Percentiles rank a stretch among this genome's conserved stretches.
phyloP scores from a whole-genome alignment of 2,797 vertebrate species.

The Capromys pilorides region DNA sequence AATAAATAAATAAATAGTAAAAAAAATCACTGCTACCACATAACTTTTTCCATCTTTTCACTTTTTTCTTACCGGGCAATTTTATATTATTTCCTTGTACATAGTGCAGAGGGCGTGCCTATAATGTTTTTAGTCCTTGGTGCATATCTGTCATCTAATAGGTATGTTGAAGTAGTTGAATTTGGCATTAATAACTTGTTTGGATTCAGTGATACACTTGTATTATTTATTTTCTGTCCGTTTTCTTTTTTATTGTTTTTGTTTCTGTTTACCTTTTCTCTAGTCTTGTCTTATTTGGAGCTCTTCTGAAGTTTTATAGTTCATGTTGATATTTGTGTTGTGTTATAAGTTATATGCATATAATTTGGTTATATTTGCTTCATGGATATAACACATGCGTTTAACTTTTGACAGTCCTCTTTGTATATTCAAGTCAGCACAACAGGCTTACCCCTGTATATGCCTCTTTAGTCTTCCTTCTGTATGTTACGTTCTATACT shows the following conservation, averaged over 20 bases:
- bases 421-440: background rate
- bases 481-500: background rate
- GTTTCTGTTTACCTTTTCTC: background rate
- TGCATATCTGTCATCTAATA: background rate
- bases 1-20: no score
- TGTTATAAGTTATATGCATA: background rate
- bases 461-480: background rate
- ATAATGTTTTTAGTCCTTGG: background rate
- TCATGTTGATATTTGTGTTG: background rate
- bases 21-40: background rate
- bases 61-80: background rate
- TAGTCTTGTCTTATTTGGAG: background rate
- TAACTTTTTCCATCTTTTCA: background rate
- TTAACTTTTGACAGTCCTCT: background rate
- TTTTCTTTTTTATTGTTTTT: background rate
- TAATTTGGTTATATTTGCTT: background rate
- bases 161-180: background rate
- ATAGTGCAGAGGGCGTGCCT: background rate
- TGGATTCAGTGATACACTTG: background rate
- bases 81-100: background rate
- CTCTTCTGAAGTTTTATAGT: background rate
- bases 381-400: background rate
- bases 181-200: background rate
- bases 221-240: background rate
- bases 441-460: background rate